Conservation (phyloP, 2,113 vertebrate species). For the Malurus alboscapulatus region DNA sequence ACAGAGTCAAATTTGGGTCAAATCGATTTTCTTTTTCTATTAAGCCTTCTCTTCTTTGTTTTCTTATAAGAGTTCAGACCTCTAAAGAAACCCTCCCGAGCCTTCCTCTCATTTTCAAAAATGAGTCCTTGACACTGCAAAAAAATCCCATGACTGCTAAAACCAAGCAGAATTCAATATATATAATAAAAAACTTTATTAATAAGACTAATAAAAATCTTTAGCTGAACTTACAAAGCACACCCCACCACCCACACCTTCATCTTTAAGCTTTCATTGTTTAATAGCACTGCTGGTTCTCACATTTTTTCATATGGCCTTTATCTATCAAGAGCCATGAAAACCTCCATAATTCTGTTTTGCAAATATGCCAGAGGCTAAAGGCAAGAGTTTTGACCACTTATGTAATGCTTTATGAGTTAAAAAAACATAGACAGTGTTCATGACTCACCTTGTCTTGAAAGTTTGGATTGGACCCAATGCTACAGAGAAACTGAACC, state of each 20-base stretch:
- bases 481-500: slow-evolving; percentile 89
- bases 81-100: background rate
- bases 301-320: background rate
- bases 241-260: background rate
- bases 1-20: background rate
- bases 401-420: background rate
- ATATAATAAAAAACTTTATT: background rate
- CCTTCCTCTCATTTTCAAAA: background rate
- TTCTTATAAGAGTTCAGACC: background rate
- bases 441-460: slow-evolving; percentile 84
- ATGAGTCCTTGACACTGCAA: background rate
- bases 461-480: slow-evolving; percentile 88
- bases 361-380: background rate
- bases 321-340: background rate
- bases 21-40: background rate
- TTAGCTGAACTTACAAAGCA: background rate
- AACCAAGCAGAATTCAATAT: background rate
- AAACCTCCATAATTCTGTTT: background rate
- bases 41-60: background rate
- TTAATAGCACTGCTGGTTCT: background rate
- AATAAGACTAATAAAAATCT: background rate
- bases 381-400: background rate
- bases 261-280: background rate
- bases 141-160: background rate
- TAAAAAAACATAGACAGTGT: background rate